Evolutionary conservation across 1,140 invertebrate species (phyloP).

Genomic region (Spodoptera litura): DNA sequence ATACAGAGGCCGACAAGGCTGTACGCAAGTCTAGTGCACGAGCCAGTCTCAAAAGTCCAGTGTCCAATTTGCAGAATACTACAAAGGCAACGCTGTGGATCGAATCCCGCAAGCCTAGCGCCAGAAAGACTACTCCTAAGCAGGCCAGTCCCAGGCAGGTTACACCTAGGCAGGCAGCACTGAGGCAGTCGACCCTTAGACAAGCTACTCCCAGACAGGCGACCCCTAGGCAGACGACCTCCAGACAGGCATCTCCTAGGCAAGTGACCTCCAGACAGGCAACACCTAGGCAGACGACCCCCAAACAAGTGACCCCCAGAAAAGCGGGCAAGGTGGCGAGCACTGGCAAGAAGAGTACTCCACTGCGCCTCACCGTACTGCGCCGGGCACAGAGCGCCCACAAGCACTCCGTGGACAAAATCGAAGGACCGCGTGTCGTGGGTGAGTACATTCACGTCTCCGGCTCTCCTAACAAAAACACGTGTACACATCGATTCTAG

Average conservation of each 20-base stretch:
- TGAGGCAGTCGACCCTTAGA: too few species aligned
- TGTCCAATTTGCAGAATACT: constrained; percentile 47
- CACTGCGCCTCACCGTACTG: constrained; percentile 57
- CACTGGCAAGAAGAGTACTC: constrained; percentile 43
- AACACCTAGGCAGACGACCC: too few species aligned
- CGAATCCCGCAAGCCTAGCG: constrained; percentile 63
- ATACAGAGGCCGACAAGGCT: constrained; percentile 20
- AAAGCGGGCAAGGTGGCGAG: too few species aligned
- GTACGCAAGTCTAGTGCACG: constrained; percentile 37
- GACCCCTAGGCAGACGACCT: too few species aligned
- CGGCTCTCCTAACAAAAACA: too few species aligned
- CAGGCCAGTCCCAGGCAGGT: not conserved
- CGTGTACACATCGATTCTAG: not conserved
- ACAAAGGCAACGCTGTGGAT: constrained; percentile 72
- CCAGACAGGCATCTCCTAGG: too few species aligned
- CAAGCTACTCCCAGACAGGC: too few species aligned
- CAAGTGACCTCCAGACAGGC: too few species aligned
- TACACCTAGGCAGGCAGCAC: too few species aligned
- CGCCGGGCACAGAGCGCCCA: constrained; percentile 55
- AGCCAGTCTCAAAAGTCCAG: constrained; percentile 14
- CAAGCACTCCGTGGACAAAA: constrained; percentile 57
- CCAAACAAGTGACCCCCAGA: too few species aligned
- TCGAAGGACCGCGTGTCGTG: constrained; percentile 53
- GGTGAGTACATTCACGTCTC: constrained; percentile 44
- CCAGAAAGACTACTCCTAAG: constrained; percentile 35